These are phyloP conservation scores for Nomada ferruginata DNA, from an alignment of 2,888 invertebrate species.

Conservation along the genomic window DNA sequence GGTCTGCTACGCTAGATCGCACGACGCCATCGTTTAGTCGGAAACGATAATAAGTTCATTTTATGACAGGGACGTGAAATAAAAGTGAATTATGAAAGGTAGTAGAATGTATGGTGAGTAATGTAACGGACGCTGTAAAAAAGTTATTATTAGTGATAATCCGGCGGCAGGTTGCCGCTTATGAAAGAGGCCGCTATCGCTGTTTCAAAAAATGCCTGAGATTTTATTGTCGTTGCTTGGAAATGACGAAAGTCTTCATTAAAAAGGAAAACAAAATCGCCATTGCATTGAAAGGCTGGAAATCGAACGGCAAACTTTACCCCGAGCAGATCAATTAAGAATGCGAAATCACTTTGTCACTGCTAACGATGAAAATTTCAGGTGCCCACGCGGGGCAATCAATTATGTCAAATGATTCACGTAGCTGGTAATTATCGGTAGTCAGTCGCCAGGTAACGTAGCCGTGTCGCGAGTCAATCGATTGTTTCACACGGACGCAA, in stretches of 20 bases:
- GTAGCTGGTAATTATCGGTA: conserved; percentile 62
- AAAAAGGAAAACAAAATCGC: neutral
- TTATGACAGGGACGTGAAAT: conserved; percentile 6
- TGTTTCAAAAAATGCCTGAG: neutral
- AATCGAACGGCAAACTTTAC: conserved; percentile 23
- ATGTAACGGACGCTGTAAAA: neutral
- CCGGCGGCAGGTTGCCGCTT: neutral
- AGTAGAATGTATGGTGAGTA: neutral
- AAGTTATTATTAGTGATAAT: neutral
- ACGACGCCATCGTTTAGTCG: neutral
- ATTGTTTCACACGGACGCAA: conserved; percentile 43
- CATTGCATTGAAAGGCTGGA: neutral
- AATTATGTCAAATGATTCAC: conserved; percentile 69
- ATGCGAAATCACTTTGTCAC: conserved; percentile 26
- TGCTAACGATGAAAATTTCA: conserved; percentile 51
- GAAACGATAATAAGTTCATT: conserved; percentile 25
- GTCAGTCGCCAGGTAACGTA: conserved; percentile 14
- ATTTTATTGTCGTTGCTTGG: conserved; percentile 10
- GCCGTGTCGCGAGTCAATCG: conserved; percentile 44
- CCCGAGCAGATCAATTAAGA: neutral
- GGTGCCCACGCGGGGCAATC: conserved; percentile 62
- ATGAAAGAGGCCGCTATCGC: conserved; percentile 7
- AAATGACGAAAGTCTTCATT: conserved; percentile 18
- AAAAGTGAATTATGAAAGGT: conserved; percentile 26
- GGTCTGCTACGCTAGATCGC: neutral